A percentile compares a stretch with the other conserved stretches of the same genome.
phyloP scores from a whole-genome alignment of 2,113 vertebrate genomes.

The Rhombomys opimus region DNA sequence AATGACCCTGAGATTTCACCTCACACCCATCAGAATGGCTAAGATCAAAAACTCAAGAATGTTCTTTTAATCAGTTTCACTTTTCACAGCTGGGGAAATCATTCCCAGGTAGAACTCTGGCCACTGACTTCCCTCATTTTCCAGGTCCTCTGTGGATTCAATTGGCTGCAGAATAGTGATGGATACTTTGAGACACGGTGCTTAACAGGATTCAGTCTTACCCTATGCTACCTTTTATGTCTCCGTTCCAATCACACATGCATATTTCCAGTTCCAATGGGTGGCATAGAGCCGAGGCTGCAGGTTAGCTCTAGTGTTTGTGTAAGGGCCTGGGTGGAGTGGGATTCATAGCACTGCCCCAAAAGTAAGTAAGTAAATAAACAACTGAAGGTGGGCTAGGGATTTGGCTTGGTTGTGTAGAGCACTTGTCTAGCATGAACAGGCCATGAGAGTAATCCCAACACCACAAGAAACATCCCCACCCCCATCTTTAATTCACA shows the following conservation, averaged over 20 bases:
- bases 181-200: neutral
- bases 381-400: no score
- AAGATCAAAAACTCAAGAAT: no score
- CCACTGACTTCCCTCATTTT: neutral
- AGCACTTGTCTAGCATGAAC: neutral
- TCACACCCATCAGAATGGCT: no score
- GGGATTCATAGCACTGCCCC: neutral
- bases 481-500: neutral
- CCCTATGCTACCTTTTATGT: neutral
- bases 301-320: neutral
- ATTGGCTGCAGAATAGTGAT: neutral
- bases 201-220: neutral
- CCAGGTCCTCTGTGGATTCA: neutral
- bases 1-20: no score
- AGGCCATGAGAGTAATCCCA: neutral
- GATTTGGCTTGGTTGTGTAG: neutral
- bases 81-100: neutral
- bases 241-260: neutral
- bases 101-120: constrained; percentile 15
- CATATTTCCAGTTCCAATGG: neutral
- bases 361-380: neutral
- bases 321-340: neutral
- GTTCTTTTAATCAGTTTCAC: neutral
- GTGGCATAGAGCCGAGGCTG: neutral
- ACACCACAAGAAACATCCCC: neutral